Percentiles rank a stretch among this genome's conserved stretches.
Evolutionary conservation across 2,888 invertebrate genomes (phyloP).

Genomic region (Macropis europaea): DNA sequence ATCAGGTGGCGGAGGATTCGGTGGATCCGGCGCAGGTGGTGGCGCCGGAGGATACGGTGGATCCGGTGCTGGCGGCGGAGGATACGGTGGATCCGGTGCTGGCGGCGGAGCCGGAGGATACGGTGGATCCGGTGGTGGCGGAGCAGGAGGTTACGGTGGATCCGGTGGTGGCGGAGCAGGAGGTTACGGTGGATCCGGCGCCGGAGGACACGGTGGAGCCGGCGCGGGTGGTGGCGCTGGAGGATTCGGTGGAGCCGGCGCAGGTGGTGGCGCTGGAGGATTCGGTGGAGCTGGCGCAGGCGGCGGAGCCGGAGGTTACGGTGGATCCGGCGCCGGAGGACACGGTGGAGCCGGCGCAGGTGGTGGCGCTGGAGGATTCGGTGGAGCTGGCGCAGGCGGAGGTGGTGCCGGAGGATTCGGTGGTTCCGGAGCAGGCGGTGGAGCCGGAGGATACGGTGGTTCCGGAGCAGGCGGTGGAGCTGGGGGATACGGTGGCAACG

Average conservation of each 20-base stretch:
- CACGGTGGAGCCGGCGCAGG: conserved; percentile 19
- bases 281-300: conserved; percentile 14
- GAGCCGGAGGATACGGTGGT: conserved; percentile 27
- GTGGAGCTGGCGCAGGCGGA: conserved; percentile 2
- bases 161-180: neutral
- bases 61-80: neutral
- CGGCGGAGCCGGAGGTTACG: conserved; percentile 5
- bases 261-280: conserved; percentile 7
- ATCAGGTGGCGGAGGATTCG: conserved; percentile 3
- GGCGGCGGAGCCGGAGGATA: conserved; percentile 12
- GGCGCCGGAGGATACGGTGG: conserved; percentile 5
- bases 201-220: conserved; percentile 16
- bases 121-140: conserved; percentile 3
- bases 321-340: conserved; percentile 27
- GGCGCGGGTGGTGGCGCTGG: conserved; percentile 11
- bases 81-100: conserved; percentile 15
- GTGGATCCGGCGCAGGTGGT: neutral
- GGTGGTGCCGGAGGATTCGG: conserved; percentile 14
- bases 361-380: conserved; percentile 11
- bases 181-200: neutral
- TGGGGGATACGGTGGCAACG: conserved; percentile 6
- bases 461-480: neutral
- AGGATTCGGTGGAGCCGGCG: conserved; percentile 16
- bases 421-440: conserved; percentile 23
- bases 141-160: neutral